Evolutionary conservation across 2,888 invertebrate genomes (phyloP), one percentile per base, ranked within the genome.

Genomic region (Eumacrocentrus americanus): DNA sequence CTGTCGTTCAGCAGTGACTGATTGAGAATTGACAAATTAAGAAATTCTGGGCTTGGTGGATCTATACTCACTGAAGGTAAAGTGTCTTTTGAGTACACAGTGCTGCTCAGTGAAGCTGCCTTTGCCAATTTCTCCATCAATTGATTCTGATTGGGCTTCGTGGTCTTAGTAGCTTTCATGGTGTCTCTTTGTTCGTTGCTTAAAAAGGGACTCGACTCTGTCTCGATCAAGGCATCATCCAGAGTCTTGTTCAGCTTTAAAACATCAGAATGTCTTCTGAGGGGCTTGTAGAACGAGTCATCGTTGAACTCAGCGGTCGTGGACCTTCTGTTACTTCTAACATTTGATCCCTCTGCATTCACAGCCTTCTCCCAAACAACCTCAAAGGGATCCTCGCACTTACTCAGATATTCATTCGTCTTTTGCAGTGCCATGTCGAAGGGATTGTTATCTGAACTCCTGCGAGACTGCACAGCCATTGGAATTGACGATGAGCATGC

Each of bases 351-450:
- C 3, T n/a, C 25, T 2, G 7, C 12, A 12, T 44, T 66, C 7
- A 69, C 55, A 3, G 75, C 76, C 51, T 73, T 74, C 46, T 77
- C 68, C 6, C 71, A 61, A 14, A 71, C 72, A 2, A 70, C 62
- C 46, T 80, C 80, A 42, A 80, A 80, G 0, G 80, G 80, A 66
- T 80, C 80, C 12, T 73, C 71, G 5, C 70, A 71, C 35, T 76
- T 78, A 4, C 70, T 70, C 6, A 70, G 69, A 16, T 75, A 78
- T 20, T 79, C 77, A 2, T 70, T 70, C 5, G 71, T 74, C 54
- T 79, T 71, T 20, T 71, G 67, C 11, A 74, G 63, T 0, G 72
- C 71, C 56, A 62, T 65, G 57, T 80, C 80, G 56, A 80, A 80
- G 0, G 80, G 80, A 69, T 80, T 80, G 47, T 77, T 75, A 3